phyloP scores from a whole-genome alignment of 1,140 invertebrate species.

The Tribolium castaneum region DNA sequence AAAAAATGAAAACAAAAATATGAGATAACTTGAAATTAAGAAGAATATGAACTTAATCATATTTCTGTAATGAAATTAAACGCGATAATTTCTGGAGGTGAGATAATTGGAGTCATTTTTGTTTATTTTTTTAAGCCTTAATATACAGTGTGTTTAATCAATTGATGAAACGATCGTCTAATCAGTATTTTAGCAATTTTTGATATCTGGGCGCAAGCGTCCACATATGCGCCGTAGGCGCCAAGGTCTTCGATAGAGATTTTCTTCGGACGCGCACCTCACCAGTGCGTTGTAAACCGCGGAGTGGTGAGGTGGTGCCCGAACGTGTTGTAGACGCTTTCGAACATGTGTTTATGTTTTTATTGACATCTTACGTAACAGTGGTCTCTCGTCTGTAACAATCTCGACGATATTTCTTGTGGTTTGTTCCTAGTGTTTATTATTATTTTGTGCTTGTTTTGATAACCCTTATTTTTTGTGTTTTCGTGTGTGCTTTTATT shows the following conservation, averaged over 20 bases:
- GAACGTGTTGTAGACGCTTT: constrained; percentile 12
- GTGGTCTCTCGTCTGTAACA: not conserved
- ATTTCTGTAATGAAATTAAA: no score
- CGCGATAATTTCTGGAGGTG: no score
- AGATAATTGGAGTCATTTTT: no score
- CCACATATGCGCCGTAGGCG: constrained; percentile 22
- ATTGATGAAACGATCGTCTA: not conserved
- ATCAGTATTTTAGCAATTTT: not conserved
- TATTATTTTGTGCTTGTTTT: constrained; percentile 14
- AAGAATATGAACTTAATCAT: no score
- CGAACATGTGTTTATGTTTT: constrained; percentile 34
- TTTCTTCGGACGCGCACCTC: constrained; percentile 13
- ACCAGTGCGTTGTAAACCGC: constrained; percentile 8
- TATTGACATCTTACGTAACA: constrained; percentile 34
- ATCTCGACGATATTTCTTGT: not conserved
- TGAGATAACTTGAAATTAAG: no score
- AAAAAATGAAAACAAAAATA: no score
- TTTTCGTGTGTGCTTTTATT: constrained; percentile 28
- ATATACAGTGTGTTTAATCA: no score
- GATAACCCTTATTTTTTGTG: constrained; percentile 1
- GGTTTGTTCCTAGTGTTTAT: constrained; percentile 1
- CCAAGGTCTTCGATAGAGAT: constrained; percentile 20
- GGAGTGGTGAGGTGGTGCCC: not conserved
- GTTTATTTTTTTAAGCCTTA: no score
- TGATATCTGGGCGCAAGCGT: constrained; percentile 22